These are phyloP conservation scores for Cetoscarus ocellatus DNA, from an alignment of 2,797 vertebrate genomes.

Conservation along the genomic window DNA sequence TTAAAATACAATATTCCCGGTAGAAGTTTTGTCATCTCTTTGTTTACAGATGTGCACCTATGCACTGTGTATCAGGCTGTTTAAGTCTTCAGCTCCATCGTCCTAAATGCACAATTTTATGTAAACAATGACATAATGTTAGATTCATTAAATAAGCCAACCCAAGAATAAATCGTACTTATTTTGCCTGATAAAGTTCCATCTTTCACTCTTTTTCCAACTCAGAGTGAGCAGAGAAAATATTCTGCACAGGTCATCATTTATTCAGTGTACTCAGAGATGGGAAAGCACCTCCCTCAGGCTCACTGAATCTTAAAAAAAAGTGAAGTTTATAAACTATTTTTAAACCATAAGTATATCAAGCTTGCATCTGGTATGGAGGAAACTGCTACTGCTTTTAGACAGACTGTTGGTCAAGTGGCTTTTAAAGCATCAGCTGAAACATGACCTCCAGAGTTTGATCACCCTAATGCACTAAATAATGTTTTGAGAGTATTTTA, in stretches of 20 bases:
- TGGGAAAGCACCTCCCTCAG: slow-evolving; percentile 53
- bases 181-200: slow-evolving; percentile 13
- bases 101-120: background rate
- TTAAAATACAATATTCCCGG: slow-evolving; percentile 3
- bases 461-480: slow-evolving; percentile 29
- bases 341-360: slow-evolving; percentile 39
- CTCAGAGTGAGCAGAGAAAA: slow-evolving; percentile 28
- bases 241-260: slow-evolving; percentile 61
- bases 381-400: slow-evolving; percentile 1
- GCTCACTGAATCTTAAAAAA: slow-evolving; percentile 50
- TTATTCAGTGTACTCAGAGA: slow-evolving; percentile 64
- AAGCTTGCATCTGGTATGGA: slow-evolving; percentile 14
- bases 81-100: background rate
- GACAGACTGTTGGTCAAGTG: slow-evolving; percentile 18
- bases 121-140: too few species aligned
- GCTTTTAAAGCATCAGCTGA: slow-evolving; percentile 22
- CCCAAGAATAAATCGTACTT: background rate
- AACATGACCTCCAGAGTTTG: slow-evolving; percentile 37
- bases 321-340: slow-evolving; percentile 38
- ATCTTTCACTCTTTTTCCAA: slow-evolving; percentile 20
- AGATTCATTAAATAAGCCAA: too few species aligned
- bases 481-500: slow-evolving; percentile 27
- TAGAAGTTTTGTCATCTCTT: background rate
- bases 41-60: background rate
- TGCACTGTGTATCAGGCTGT: background rate